Evolutionary conservation across 2,797 vertebrate species (phyloP), one percentile per base, ranked within the genome.

Genomic region (Tangara arthus): DNA sequence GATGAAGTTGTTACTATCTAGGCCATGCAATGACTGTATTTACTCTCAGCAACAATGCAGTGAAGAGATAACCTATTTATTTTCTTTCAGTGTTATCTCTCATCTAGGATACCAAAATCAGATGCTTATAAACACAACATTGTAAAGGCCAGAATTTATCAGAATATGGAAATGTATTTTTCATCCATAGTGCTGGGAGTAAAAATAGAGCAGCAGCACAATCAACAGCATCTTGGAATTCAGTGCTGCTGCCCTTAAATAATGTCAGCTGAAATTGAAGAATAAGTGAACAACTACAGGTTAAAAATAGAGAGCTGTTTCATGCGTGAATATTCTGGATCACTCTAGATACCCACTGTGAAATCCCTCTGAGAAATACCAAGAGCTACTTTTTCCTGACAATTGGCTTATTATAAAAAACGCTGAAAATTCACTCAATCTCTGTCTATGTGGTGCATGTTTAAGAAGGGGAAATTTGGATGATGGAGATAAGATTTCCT

Each of bases 271-370:
- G 63, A 81, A 95, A 86, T 2, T 4, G 55, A 65, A 85, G 90
- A 88, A n/a, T 28, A 93, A 90, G 66, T 44, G 57, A 95, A 78
- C 66, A 89, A 77, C 42, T 73, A 55, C 26, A 24, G n/a, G n/a
- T 71, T 93, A 81, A 81, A 90, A 93, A 88, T 22, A 90, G 44
- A 78, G 41, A 84, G 19, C 56, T 92, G 63, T 64, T 66, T 89
- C 47, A 44, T 17, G 32, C 55, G 52, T 88, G 71, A 87, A 46
- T 73, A 57, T 55, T 78, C 49, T 28, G 61, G 68, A 76, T 78
- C 41, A 23, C 32, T 72, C 52, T 50, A 71, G 56, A 20, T 77
- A 77, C 52, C 34, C 3, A 14, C 57, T 55, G 42, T 53, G 50
- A 94, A 89, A 84, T 28, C 39, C 49, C 1, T 3, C 28, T 66